Percentiles rank a stretch among this genome's conserved stretches.
Evolutionary conservation across 2,113 vertebrate species (phyloP).

Genomic region (Hyperoodon ampullatus): DNA sequence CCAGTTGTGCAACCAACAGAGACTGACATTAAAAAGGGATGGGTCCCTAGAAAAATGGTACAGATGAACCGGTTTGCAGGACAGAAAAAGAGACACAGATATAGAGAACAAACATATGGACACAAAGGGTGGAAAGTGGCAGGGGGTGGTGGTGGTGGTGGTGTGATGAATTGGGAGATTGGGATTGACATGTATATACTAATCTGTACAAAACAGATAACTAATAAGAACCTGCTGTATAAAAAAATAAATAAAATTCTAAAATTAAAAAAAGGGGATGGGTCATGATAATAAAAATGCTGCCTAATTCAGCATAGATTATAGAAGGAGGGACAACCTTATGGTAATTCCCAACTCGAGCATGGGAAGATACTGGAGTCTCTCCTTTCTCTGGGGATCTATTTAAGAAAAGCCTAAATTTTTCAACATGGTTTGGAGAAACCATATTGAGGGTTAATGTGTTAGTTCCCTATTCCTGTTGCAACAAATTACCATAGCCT

Average conservation of each 20-base stretch:
- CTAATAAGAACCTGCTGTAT: too few species aligned
- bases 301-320: neutral
- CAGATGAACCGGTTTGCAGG: too few species aligned
- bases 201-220: too few species aligned
- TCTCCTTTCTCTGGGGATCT: neutral
- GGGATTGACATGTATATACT: too few species aligned
- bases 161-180: too few species aligned
- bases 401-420: neutral
- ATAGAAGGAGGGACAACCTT: neutral
- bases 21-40: neutral
- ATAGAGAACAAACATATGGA: too few species aligned
- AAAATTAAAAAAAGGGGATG: neutral
- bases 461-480: neutral
- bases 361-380: neutral
- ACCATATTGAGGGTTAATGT: neutral
- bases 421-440: neutral
- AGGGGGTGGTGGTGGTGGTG: too few species aligned
- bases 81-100: too few species aligned
- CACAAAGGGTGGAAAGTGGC: too few species aligned
- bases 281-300: neutral
- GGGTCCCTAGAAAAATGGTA: too few species aligned
- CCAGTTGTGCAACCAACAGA: slow-evolving; percentile 2
- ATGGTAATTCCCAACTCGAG: neutral
- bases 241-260: too few species aligned
- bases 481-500: neutral